A percentile compares a stretch with the other conserved stretches of the same genome.
Evolutionary conservation across 2,113 vertebrate species (phyloP).

Genomic region (Microcebus griseorufus): DNA sequence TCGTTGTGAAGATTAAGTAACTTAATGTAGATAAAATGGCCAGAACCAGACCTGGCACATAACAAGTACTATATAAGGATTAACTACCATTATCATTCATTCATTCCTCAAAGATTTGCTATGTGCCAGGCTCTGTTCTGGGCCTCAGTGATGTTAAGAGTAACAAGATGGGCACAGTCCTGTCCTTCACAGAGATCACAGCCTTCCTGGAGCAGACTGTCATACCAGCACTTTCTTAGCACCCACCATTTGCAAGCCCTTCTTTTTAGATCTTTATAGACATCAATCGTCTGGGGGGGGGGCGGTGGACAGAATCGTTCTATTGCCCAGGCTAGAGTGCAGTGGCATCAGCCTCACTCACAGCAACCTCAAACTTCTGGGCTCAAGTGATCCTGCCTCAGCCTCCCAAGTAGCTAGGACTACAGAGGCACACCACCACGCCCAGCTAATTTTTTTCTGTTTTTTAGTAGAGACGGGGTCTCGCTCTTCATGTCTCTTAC

Average conservation of each 20-base stretch:
- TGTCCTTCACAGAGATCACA: background rate
- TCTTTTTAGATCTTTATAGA: background rate
- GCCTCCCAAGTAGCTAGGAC: too few relatives aligned
- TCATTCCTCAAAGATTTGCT: background rate
- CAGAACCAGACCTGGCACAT: background rate
- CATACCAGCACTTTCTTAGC: background rate
- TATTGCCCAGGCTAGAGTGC: too few relatives aligned
- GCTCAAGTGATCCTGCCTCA: too few relatives aligned
- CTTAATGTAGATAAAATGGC: conserved; percentile 15
- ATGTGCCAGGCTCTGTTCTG: background rate
- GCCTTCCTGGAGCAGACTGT: background rate
- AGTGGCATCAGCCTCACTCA: too few relatives aligned
- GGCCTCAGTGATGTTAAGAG: background rate
- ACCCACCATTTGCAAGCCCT: background rate
- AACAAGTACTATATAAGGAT: background rate
- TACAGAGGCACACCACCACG: too few relatives aligned
- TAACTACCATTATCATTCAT: background rate
- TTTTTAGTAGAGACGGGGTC: too few relatives aligned
- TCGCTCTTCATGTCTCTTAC: too few relatives aligned
- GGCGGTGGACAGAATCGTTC: too few relatives aligned
- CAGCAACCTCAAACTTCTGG: too few relatives aligned
- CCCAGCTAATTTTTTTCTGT: too few relatives aligned
- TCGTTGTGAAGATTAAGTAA: background rate
- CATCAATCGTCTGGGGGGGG: background rate
- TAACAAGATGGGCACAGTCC: background rate